phyloP scores from a whole-genome alignment of 2,888 invertebrate species.

The Andricus curvator region DNA sequence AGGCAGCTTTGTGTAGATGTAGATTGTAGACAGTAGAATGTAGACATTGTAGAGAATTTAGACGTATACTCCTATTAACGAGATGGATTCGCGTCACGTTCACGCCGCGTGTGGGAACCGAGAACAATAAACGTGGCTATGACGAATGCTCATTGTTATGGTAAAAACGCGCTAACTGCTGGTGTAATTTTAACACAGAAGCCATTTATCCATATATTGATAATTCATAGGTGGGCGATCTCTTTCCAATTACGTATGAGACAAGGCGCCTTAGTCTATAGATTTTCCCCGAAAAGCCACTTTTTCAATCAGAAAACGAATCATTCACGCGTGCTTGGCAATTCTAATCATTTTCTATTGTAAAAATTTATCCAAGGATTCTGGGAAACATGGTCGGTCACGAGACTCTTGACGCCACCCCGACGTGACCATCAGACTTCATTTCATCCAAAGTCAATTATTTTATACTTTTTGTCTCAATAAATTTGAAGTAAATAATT shows the following conservation, averaged over 20 bases:
- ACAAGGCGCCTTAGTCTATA: neutral
- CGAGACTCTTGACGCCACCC: neutral
- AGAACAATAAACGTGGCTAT: constrained; percentile 62
- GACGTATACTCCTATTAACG: constrained; percentile 60
- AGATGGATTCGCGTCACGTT: constrained; percentile 69
- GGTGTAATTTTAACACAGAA: constrained; percentile 33
- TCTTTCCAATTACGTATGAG: constrained; percentile 37
- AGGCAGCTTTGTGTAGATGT: constrained; percentile 39
- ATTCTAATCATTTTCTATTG: constrained; percentile 32
- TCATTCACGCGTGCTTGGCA: constrained; percentile 29
- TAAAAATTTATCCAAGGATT: constrained; percentile 20
- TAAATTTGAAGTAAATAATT: neutral
- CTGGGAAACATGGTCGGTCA: neutral
- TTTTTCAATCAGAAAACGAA: constrained; percentile 6
- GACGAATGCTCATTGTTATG: constrained; percentile 59
- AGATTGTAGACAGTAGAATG: neutral
- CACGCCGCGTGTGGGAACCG: constrained; percentile 66
- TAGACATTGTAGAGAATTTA: too few relatives aligned
- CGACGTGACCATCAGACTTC: neutral
- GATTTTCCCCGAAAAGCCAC: constrained; percentile 16
- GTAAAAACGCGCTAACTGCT: constrained; percentile 47
- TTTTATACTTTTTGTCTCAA: neutral
- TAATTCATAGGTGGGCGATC: constrained; percentile 27
- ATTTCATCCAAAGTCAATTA: neutral
- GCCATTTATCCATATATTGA: constrained; percentile 20